Evolutionary conservation across 2,888 invertebrate species (phyloP).

Genomic region (Drosophila putrida): DNA sequence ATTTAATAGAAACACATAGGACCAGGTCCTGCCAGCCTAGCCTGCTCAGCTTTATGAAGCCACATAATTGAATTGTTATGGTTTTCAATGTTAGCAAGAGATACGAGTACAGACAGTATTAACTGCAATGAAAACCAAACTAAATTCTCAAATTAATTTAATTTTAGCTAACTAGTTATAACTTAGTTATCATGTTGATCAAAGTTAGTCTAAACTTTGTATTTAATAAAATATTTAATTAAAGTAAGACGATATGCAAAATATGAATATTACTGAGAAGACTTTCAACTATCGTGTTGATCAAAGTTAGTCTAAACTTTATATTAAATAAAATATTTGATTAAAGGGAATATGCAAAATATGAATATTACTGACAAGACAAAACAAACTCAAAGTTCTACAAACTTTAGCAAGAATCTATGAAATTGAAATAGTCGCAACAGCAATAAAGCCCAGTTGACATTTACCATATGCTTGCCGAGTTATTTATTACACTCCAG

Average conservation of each 20-base stretch:
- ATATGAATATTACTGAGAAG: background rate
- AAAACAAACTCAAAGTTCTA: conserved; percentile 1
- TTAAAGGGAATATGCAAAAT: background rate
- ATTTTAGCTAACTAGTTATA: background rate
- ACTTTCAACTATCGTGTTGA: background rate
- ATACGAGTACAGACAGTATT: conserved; percentile 1
- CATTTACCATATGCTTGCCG: conserved; percentile 40
- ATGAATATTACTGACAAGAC: background rate
- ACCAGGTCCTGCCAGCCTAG: conserved; percentile 33
- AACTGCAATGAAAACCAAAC: conserved; percentile 7
- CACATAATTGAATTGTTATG: conserved; percentile 73
- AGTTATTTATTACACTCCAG: conserved; percentile 48
- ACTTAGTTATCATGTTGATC: background rate
- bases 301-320: background rate
- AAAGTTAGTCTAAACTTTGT: background rate
- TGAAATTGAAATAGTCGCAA: conserved; percentile 12
- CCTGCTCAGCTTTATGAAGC: conserved; percentile 37
- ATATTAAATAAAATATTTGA: conserved; percentile 1
- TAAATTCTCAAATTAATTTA: conserved; percentile 4
- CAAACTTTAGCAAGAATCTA: conserved; percentile 14
- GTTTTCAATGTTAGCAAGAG: conserved; percentile 40
- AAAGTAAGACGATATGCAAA: background rate
- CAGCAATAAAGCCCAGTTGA: conserved; percentile 22
- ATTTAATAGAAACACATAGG: conserved; percentile 11
- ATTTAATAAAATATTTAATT: conserved; percentile 1